Evolutionary conservation across 1,140 invertebrate genomes (phyloP).

Genomic region (Drosophila nannoptera): DNA sequence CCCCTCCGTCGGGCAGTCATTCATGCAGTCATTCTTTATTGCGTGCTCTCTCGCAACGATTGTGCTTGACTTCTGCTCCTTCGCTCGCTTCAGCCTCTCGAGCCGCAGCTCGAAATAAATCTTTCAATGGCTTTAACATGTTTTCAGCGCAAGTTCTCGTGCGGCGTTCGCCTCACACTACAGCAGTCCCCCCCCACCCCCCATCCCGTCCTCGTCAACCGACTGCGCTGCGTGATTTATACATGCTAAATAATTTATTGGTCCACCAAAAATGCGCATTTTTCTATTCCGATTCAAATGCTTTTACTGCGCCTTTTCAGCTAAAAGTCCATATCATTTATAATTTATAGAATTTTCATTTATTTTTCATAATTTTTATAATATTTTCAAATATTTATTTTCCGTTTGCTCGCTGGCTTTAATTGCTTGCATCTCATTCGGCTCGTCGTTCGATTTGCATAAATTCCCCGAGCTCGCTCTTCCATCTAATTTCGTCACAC

Average conservation of each 20-base stretch:
- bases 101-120: slow-evolving; percentile 52
- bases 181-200: too few relatives aligned
- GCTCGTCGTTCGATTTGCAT: not conserved
- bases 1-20: not conserved
- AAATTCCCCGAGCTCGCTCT: not conserved
- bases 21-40: slow-evolving; percentile 23
- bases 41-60: slow-evolving; percentile 13
- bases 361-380: not conserved
- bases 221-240: slow-evolving; percentile 51
- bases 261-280: slow-evolving; percentile 15
- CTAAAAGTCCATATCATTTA: too few relatives aligned
- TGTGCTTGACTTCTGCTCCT: slow-evolving; percentile 13
- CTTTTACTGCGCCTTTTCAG: slow-evolving; percentile 27
- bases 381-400: not conserved
- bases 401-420: not conserved
- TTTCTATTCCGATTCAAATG: slow-evolving; percentile 28
- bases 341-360: not conserved
- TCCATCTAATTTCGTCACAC: slow-evolving; percentile 2
- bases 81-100: slow-evolving; percentile 25
- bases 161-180: not conserved
- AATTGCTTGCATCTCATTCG: not conserved
- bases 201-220: not conserved
- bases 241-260: slow-evolving; percentile 68
- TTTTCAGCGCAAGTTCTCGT: slow-evolving; percentile 55
- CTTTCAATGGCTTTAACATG: slow-evolving; percentile 65